Base-by-base conservation (phyloP, 2,888 invertebrate species). In the Mechanitis mazaeus region DNA sequence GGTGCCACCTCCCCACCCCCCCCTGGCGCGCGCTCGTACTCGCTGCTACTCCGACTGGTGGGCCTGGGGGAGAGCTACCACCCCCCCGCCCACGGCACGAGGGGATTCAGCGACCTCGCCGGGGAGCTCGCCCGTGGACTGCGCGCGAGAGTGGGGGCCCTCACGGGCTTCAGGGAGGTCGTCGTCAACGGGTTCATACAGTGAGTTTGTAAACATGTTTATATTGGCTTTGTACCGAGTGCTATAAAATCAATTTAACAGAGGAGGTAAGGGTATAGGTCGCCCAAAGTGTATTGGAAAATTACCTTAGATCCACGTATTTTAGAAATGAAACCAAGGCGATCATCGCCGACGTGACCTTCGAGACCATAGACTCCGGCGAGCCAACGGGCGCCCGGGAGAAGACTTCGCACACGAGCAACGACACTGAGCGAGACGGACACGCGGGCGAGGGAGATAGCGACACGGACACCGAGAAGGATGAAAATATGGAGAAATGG, bases 31-130 rank as follows among this genome's bases (percentile, higher is more conserved):
- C 79, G 94, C 0, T 90, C 92, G 0, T 96, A 96, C 84, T 92
- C 93, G 20, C 88, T 96, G 53, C 91, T 94, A 72, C 92, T 97
- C 2, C 94, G 94, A 72, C 87, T 97, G 61, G 92, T 94, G 35
- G 94, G 94, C 45, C 83, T 96, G 45, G 96, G 95, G 0, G 94
- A 95, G 73, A 94, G 94, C 69, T 97, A 94, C 87, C 90, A 92
- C 60, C 92, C 94, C 0, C 97, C 96, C 0, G 85, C 92, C n/a
- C 88, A 91, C 0, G 95, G 94, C n/a, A 93, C 93, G 28, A 81
- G 91, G 12, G 95, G 96, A 71, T 96, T 94, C 73, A 93, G 94
- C 45, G 93, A 93, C 61, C 86, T 97, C 42, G 93, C 94, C 7
- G 91, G 92, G 47, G 88, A 94, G 47, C 71, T 88, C 0, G 67